Evolutionary conservation across 2,113 vertebrate genomes (phyloP), one percentile per base, ranked within the genome.

Genomic region (Melanerpes aurifrons): DNA sequence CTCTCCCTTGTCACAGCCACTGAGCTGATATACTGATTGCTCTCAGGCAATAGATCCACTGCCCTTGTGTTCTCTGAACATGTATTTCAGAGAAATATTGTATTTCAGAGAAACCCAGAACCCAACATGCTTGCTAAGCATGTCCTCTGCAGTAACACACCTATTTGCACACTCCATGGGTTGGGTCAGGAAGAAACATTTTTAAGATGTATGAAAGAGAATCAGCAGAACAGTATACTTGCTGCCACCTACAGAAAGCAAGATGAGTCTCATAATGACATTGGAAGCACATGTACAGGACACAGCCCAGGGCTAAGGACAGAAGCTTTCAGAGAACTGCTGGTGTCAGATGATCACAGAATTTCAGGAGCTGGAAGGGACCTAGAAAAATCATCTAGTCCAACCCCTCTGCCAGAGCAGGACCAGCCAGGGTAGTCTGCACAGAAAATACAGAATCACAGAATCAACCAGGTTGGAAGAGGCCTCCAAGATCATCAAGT

Each of bases 231-330:
- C 77, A 73, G 87, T 57, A 63, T 15, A 12, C 66, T 40, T 93
- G 59, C 82, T 92, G 87, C 92, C 95, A 95, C 67, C 83, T 92
- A 74, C 68, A 78, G 92, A 95, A 94, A 70, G 66, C 28, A 81
- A 77, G 69, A 54, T 58, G 62, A 87, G 77, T 29, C 77, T 56
- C 6, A 17, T 61, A 71, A 86, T 62, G 66, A 70, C 56, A 21
- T 35, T 90, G 72, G 21, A 83, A 85, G 28, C 15, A 32, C 48
- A 26, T 1, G 31, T 67, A 45, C 21, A 89, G 68, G 81, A 91
- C 79, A 75, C 43, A 87, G 45, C 66, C 92, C 72, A 21, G 63
- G 56, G 62, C 26, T 89, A 66, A 86, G 81, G 80, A 74, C 15
- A 83, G 43, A 78, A 87, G 28, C 31, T 18, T 62, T 70, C 84